Evolutionary conservation across 2,113 vertebrate genomes (phyloP).

Genomic region (Antennarius striatus): DNA sequence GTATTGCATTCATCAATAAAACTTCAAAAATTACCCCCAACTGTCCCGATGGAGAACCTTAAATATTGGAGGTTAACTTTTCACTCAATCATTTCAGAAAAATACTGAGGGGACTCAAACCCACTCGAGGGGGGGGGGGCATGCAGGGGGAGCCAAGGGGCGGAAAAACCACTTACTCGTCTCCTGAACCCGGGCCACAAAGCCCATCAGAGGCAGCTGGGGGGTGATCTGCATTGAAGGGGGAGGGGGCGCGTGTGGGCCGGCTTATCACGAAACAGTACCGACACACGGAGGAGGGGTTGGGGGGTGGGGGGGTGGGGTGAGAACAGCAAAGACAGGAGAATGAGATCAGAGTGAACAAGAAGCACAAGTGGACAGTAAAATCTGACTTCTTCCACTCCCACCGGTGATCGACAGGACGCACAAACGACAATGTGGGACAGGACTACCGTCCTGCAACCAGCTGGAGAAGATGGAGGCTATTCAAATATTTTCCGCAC

Average conservation of each 20-base stretch:
- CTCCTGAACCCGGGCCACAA: slow-evolving; percentile 99
- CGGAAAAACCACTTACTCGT: slow-evolving; percentile 91
- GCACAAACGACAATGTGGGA: too few relatives aligned
- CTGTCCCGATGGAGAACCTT: too few relatives aligned
- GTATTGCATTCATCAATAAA: too few relatives aligned
- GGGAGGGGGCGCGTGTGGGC: slow-evolving; percentile 94
- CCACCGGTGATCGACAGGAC: too few relatives aligned
- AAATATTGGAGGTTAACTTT: slow-evolving; percentile 2
- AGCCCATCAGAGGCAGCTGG: slow-evolving; percentile 99
- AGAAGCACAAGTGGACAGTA: too few relatives aligned
- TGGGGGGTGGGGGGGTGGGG: neutral
- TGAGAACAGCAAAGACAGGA: slow-evolving; percentile 12
- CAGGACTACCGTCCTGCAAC: neutral
- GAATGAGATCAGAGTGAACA: neutral
- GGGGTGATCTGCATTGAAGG: slow-evolving; percentile 99
- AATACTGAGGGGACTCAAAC: neutral
- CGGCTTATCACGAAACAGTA: slow-evolving; percentile 80
- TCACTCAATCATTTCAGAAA: neutral
- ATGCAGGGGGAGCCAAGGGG: slow-evolving; percentile 46
- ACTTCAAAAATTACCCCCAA: too few relatives aligned
- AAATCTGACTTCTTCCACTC: too few relatives aligned
- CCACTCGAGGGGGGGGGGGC: slow-evolving; percentile 2
- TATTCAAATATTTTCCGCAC: too few relatives aligned
- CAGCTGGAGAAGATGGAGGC: too few relatives aligned
- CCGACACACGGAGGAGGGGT: slow-evolving; percentile 29